A percentile compares a stretch with the other conserved stretches of the same genome.
These are phyloP conservation scores for Andrena praecox DNA, from an alignment of 2,888 invertebrate species.

Conservation along the genomic window DNA sequence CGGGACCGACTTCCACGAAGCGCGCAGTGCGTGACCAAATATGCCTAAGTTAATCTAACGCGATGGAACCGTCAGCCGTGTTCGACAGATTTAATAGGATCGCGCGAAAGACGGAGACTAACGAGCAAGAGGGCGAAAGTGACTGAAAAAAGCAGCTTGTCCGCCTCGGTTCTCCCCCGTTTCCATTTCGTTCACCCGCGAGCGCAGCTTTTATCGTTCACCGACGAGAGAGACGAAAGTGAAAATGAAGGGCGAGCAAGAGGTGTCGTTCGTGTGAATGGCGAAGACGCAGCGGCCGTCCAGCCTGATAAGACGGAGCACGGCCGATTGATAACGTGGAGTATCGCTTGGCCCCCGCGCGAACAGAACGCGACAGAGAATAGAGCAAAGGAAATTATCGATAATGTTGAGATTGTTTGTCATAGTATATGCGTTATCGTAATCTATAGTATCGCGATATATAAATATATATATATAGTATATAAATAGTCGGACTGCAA, in stretches of 20 bases:
- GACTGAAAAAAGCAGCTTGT: neutral
- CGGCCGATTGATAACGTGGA: constrained; percentile 57
- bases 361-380: constrained; percentile 27
- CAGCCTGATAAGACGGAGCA: constrained; percentile 3
- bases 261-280: constrained; percentile 9
- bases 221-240: constrained; percentile 8
- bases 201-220: constrained; percentile 22
- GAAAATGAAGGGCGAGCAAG: constrained; percentile 17
- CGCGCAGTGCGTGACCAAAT: constrained; percentile 23
- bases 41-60: constrained; percentile 29
- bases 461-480: constrained; percentile 64
- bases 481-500: constrained; percentile 66
- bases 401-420: constrained; percentile 74
- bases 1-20: constrained; percentile 17
- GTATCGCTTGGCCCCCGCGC: constrained; percentile 43
- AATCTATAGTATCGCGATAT: constrained; percentile 69
- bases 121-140: neutral
- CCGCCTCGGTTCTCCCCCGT: neutral
- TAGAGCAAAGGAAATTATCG: constrained; percentile 59
- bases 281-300: neutral
- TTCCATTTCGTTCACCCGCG: neutral
- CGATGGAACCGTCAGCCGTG: constrained; percentile 1
- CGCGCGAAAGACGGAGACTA: neutral
- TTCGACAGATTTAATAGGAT: constrained; percentile 12
- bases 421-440: constrained; percentile 74